Evolutionary conservation across 2,888 invertebrate genomes (phyloP).

Genomic region (Mesodorylaimus sp.): DNA sequence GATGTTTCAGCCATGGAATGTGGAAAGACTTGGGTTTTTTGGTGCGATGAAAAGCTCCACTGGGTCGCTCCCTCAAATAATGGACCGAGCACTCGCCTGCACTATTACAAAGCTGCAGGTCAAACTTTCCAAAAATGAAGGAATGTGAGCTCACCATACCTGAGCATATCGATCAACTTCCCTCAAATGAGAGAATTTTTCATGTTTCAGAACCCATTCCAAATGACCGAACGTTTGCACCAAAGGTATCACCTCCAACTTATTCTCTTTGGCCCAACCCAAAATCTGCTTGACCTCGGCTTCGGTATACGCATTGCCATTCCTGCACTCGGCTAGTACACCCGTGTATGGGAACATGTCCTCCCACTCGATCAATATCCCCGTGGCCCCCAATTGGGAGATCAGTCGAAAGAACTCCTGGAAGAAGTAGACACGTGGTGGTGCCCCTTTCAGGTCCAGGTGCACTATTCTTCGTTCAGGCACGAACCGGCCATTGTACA

Average conservation of each 20-base stretch:
- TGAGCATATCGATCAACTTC: conserved; percentile 32
- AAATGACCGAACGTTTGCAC: conserved; percentile 36
- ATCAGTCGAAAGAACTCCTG: conserved; percentile 32
- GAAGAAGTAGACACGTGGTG: conserved; percentile 7
- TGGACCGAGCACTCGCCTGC: too few species aligned
- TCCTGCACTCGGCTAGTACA: conserved; percentile 21
- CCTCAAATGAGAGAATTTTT: conserved; percentile 29
- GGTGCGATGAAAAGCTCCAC: too few species aligned
- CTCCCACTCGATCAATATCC: conserved; percentile 34
- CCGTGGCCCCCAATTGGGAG: conserved; percentile 31
- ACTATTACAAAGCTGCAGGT: too few species aligned
- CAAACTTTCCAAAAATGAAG: too few species aligned
- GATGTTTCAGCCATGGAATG: too few species aligned
- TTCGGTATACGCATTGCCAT: conserved; percentile 24
- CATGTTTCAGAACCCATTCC: conserved; percentile 34
- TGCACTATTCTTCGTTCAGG: conserved; percentile 9
- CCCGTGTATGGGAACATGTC: conserved; percentile 35
- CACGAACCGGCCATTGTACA: neutral
- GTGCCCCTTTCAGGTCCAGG: conserved; percentile 12
- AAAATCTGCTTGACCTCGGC: conserved; percentile 20
- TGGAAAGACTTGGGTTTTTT: too few species aligned
- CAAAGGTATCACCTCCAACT: conserved; percentile 31
- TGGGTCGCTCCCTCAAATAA: too few species aligned
- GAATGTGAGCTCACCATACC: conserved; percentile 23
- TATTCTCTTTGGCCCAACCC: conserved; percentile 26